A percentile compares a stretch with the other conserved stretches of the same genome.
These are phyloP conservation scores for Nephrotoma flavescens DNA, from an alignment of 2,888 invertebrate species.

Conservation along the genomic window DNA sequence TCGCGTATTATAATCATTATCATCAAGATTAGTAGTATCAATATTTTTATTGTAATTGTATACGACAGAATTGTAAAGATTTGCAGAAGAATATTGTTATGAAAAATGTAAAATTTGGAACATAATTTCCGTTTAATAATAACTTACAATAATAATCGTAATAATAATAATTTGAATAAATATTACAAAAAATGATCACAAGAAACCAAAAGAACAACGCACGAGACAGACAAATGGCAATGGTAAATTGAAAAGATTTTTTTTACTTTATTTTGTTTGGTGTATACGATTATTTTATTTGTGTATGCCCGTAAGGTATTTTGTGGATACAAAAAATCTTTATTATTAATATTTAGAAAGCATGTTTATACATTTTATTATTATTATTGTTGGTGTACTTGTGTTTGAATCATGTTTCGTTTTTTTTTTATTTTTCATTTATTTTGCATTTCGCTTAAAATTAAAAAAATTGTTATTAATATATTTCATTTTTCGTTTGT, in stretches of 20 bases:
- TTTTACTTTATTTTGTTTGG: background rate
- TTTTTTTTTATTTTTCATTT: too few relatives aligned
- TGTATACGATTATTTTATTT: background rate
- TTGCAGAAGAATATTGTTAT: background rate
- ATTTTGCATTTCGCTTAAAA: too few relatives aligned
- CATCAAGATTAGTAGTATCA: background rate
- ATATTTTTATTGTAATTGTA: background rate
- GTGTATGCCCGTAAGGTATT: background rate
- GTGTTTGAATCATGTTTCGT: too few relatives aligned
- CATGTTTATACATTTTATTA: background rate
- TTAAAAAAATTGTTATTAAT: too few relatives aligned
- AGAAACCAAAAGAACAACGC: background rate
- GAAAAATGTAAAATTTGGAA: background rate
- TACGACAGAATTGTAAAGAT: background rate
- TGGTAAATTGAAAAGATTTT: background rate
- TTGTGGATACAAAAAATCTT: background rate
- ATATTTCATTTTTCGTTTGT: too few relatives aligned
- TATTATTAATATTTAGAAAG: background rate
- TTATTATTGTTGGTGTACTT: background rate
- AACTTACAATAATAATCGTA: background rate
- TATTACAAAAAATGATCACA: background rate
- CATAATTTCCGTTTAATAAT: background rate
- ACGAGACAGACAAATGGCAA: background rate
- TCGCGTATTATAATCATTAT: background rate
- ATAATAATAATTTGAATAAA: background rate